phyloP scores from a whole-genome alignment of 2,797 vertebrate genomes.

The Takifugu ocellatus region DNA sequence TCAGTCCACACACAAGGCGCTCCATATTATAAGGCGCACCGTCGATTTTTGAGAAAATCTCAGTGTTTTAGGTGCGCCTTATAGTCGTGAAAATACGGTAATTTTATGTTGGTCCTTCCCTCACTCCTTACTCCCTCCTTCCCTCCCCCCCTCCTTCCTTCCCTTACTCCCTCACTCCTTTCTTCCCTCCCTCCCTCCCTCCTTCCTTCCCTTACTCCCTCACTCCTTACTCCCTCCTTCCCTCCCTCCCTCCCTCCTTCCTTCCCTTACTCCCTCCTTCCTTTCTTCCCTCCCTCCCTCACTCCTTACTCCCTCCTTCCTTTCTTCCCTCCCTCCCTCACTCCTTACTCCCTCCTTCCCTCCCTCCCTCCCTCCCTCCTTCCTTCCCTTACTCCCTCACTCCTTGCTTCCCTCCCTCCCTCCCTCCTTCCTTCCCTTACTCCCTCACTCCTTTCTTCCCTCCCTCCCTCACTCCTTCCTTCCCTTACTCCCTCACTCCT shows the following conservation, averaged over 20 bases:
- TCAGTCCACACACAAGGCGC: too few species aligned
- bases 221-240: too few species aligned
- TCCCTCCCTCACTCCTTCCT: too few species aligned
- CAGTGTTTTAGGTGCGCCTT: not conserved
- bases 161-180: not conserved
- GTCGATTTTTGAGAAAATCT: too few species aligned
- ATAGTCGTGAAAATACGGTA: not conserved
- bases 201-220: too few species aligned
- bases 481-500: too few species aligned
- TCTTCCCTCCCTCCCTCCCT: too few species aligned
- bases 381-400: too few species aligned
- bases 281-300: constrained; percentile 1
- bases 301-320: constrained; percentile 22
- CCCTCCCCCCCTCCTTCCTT: too few species aligned
- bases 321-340: constrained; percentile 4
- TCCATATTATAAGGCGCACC: too few species aligned
- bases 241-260: too few species aligned
- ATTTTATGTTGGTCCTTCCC: not conserved
- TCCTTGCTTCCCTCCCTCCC: not conserved
- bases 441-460: not conserved
- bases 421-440: too few species aligned
- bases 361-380: constrained; percentile 1
- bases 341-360: constrained; percentile 26
- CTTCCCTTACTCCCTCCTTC: not conserved
- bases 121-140: not conserved